Base-by-base conservation (phyloP, 2,113 vertebrate species). In the Athene noctua region DNA sequence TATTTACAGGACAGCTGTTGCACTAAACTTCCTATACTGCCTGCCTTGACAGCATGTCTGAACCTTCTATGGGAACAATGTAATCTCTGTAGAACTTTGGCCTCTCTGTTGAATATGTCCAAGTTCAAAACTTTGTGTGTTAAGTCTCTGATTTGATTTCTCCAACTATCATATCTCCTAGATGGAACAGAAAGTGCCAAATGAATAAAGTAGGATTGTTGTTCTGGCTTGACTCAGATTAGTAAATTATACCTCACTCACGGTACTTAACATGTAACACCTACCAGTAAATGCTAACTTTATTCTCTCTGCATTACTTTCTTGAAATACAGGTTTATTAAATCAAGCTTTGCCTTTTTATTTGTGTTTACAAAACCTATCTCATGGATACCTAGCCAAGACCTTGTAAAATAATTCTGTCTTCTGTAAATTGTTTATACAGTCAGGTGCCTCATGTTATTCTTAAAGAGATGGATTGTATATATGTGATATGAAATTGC, bases 171-270 rank as follows among this genome's bases (percentile, higher is more conserved):
- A 2, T 77, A 77, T 93, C 75, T 63, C 42, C n/a, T 59, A n/a
- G 34, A 83, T 58, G 55, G 86, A 96, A 77, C 67, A 92, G 68
- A 79, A 92, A 90, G 36, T 59, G 86, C 66, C 63, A 88, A 73
- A 77, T 46, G 23, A 96, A 86, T 88, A 65, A 90, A 70, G 86
- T 38, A 80, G 22, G n/a, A 27, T 86, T 55, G 23, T 90, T 83
- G 58, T 84, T 86, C 84, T 92, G 86, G 36, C 30, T 96, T 95
- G 40, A 77, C 52, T 92, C 30, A 34, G 71, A 86, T 85, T 92
- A 82, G 47, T 65, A 85, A 94, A 90, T 87, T 71, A 51, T 75
- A 82, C 34, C 18, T 94, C 71, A 34, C 67, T 94, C 77, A 36
- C 9, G 52, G 74, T 57, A 72, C 47, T 80, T 87, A 85, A 66